A percentile compares a stretch with the other conserved stretches of the same genome.
Conservation (phyloP, 1,140 invertebrate genomes). For the Mya arenaria region DNA sequence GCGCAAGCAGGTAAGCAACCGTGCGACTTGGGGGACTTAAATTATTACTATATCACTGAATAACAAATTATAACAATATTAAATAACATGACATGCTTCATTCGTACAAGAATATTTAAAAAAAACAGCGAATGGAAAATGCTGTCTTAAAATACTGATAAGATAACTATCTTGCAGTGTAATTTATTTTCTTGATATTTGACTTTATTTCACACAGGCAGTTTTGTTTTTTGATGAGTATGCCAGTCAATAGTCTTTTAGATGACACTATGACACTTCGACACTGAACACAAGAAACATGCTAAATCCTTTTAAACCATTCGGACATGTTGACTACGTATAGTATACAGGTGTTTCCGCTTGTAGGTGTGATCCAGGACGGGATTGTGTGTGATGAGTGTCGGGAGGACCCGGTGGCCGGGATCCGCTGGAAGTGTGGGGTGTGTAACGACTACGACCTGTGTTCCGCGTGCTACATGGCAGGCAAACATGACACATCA, state of each 20-base stretch:
- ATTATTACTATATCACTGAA: no score
- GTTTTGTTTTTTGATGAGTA: neutral
- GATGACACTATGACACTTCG: neutral
- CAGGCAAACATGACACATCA: conserved; percentile 52
- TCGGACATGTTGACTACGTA: neutral
- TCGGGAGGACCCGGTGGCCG: conserved; percentile 27
- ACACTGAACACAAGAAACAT: neutral
- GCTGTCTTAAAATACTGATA: no score
- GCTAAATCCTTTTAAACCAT: neutral
- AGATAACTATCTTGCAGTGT: no score
- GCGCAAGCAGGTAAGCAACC: conserved; percentile 58
- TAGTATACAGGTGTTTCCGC: neutral
- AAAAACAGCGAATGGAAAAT: no score
- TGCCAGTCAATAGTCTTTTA: neutral
- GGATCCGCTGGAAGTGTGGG: conserved; percentile 65
- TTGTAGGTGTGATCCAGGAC: conserved; percentile 54
- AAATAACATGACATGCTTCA: no score
- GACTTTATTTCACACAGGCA: neutral
- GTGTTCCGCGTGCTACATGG: conserved; percentile 61
- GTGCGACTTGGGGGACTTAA: no score
- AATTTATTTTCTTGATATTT: neutral
- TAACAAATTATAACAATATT: no score
- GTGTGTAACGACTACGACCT: conserved; percentile 62
- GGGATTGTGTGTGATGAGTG: conserved; percentile 59
- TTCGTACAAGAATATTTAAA: no score